Evolutionary conservation across 2,888 invertebrate species (phyloP).

Genomic region (Lithophane ornitopus): DNA sequence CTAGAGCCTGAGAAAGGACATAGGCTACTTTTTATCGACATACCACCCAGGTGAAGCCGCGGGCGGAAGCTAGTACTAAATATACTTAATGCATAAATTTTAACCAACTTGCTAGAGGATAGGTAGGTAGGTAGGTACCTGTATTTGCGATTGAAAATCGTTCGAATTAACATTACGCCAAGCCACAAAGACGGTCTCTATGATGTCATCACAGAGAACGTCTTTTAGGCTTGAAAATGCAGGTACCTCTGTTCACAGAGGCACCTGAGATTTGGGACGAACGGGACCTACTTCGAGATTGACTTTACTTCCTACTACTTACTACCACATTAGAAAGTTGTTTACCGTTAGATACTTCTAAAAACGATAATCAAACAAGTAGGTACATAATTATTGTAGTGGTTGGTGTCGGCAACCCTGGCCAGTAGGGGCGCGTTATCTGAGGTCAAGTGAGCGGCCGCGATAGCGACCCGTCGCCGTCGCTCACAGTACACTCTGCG

Average conservation of each 20-base stretch:
- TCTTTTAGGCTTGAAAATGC: no score
- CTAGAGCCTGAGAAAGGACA: no score
- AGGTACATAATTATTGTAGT: not conserved
- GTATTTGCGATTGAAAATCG: not conserved
- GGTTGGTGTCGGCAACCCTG: conserved; percentile 35
- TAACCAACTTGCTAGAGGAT: not conserved
- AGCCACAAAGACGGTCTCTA: not conserved
- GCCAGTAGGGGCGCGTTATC: conserved; percentile 51
- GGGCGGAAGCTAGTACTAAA: no score
- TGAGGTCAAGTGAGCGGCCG: conserved; percentile 26
- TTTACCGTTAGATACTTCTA: not conserved
- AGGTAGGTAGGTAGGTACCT: not conserved
- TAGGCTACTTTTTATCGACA: no score
- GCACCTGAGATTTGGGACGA: not conserved
- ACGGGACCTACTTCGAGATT: not conserved
- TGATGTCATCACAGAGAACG: no score
- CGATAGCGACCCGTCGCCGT: conserved; percentile 35
- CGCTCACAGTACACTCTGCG: not conserved
- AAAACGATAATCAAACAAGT: not conserved
- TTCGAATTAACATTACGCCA: not conserved
- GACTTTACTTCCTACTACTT: not conserved
- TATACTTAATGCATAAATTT: no score
- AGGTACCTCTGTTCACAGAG: no score
- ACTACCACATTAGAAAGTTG: not conserved
- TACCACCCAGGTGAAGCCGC: no score